Base-by-base conservation (phyloP, 2,797 vertebrate genomes). In the Octomys mimax region DNA sequence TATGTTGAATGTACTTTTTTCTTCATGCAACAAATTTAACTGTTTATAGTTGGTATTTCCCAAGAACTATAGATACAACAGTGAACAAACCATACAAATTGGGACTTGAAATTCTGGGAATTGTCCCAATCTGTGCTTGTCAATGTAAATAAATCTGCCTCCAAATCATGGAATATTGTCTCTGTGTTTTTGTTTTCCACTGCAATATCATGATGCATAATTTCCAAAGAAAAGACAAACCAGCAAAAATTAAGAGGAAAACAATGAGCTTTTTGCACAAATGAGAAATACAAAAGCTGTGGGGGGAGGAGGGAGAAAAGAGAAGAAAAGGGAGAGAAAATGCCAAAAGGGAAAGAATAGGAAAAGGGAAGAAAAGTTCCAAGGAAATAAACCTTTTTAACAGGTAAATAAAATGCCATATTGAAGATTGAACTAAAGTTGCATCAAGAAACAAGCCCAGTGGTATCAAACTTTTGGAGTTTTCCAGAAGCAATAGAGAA, bases 401-500 rank as follows among this genome's bases (percentile, higher is more conserved):
- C 13, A 79, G 6, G 7, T 90, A 78, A 77, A 73, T 89, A 66
- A 57, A 95, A 61, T 61, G 66, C 78, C 52, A 2, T 79, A 70
- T 24, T 88, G 46, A 86, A 97, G 68, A 66, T 0, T 46, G 39
- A 42, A 46, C 13, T 31, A 57, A 77, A 31, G 21, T 19, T 36
- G 1, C 78, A 26, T 96, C 64, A 88, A 54, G 49, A 95, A 77
- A 66, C 5, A 1, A 94, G 18, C 68, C 91, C 14, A 3, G 83
- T 6, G 21, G 39, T 87, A 46, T 87, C 62, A 85, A 77, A 88
- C 46, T 52, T 93, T 86, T 88, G 54, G 83, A 71, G 33, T 93
- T 92, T 93, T 91, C 91, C 87, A 95, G 77, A 93, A 87, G 87
- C 52, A 89, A 88, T 8, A 87, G 85, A 95, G 62, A 94, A 91